Percentiles rank a stretch among this genome's conserved stretches.
Evolutionary conservation across 2,113 vertebrate genomes (phyloP).

Genomic region (Tetrax tetrax): DNA sequence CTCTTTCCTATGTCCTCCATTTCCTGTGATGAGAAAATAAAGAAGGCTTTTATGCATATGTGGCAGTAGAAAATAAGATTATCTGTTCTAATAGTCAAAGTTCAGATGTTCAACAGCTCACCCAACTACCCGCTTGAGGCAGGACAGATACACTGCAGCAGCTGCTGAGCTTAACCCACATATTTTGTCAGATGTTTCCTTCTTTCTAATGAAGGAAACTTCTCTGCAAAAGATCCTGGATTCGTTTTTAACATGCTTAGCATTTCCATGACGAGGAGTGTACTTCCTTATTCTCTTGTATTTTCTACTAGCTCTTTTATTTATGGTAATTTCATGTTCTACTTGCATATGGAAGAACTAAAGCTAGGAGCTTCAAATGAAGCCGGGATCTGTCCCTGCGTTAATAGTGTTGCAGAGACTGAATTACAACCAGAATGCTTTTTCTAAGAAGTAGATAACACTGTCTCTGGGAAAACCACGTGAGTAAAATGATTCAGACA

Average conservation of each 20-base stretch:
- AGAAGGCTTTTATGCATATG: background rate
- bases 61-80: background rate
- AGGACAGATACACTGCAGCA: background rate
- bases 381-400: background rate
- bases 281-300: background rate
- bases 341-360: background rate
- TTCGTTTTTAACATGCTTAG: background rate
- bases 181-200: background rate
- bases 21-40: conserved; percentile 22
- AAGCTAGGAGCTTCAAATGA: background rate
- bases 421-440: background rate
- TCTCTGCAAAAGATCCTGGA: background rate
- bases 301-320: background rate
- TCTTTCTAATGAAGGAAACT: background rate
- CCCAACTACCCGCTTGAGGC: background rate
- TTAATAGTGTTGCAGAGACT: background rate
- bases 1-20: background rate
- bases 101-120: background rate
- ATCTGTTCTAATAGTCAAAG: background rate
- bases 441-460: background rate
- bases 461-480: background rate
- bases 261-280: background rate
- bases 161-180: background rate
- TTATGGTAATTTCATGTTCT: background rate
- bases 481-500: background rate